A percentile compares a stretch with the other conserved stretches of the same genome.
Evolutionary conservation across 2,797 vertebrate genomes (phyloP).

Genomic region (Rhinella marina): DNA sequence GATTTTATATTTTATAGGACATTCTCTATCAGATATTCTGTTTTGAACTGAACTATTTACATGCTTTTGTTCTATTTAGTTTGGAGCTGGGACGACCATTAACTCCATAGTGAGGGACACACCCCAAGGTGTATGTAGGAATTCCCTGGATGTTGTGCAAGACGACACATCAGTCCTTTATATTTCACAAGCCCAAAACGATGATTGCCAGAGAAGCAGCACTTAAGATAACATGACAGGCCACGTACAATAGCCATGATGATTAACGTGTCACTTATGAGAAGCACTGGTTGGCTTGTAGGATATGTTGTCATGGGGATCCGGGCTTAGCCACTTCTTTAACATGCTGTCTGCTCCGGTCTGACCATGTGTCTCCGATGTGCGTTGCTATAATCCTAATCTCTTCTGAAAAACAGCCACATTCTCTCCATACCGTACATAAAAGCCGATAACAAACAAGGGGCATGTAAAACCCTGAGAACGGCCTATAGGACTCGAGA

Average conservation of each 20-base stretch:
- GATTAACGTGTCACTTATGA: background rate
- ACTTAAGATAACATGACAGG: background rate
- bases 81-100: background rate
- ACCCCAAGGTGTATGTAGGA: background rate
- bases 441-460: background rate
- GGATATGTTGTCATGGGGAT: conserved; percentile 42
- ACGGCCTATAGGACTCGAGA: background rate
- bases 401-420: background rate
- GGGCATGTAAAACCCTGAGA: no score
- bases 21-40: background rate
- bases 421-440: background rate
- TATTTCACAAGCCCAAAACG: background rate
- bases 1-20: background rate
- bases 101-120: background rate
- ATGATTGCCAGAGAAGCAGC: background rate
- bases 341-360: background rate
- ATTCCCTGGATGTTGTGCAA: background rate
- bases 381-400: conserved; percentile 10
- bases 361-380: background rate
- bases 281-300: background rate
- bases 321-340: background rate
- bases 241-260: background rate
- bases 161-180: background rate
- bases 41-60: no score
- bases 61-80: background rate